These are phyloP conservation scores for Platalea minor DNA, from an alignment of 2,797 vertebrate genomes.

Conservation along the genomic window DNA sequence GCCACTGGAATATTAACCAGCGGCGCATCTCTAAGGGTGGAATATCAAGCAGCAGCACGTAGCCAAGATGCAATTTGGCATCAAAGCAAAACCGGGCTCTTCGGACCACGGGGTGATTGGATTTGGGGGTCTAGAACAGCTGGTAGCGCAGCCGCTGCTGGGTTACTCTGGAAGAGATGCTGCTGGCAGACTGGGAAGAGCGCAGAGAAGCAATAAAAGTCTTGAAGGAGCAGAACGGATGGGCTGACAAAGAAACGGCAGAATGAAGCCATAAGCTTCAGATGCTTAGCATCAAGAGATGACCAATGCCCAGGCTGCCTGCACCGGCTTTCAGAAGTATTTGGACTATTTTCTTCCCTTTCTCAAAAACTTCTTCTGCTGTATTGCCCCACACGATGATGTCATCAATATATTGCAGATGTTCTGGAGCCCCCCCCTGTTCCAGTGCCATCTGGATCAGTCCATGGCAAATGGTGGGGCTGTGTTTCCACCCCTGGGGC, in stretches of 20 bases:
- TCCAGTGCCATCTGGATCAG: too few species aligned
- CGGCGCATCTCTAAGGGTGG: background rate
- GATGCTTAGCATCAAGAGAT: background rate
- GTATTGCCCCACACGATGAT: too few species aligned
- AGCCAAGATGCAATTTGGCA: fast-evolving
- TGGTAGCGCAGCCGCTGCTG: fast-evolving
- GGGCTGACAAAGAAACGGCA: background rate
- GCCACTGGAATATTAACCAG: background rate
- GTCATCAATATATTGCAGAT: too few species aligned
- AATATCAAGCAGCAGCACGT: background rate
- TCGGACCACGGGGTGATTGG: fast-evolving
- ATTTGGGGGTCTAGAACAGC: background rate
- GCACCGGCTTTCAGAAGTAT: background rate
- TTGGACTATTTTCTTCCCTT: too few species aligned
- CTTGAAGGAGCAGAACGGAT: background rate
- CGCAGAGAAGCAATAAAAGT: background rate
- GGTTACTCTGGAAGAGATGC: background rate
- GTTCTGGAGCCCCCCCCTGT: too few species aligned
- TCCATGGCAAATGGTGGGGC: too few species aligned
- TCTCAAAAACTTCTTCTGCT: too few species aligned
- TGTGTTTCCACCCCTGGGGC: too few species aligned
- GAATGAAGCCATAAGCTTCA: background rate
- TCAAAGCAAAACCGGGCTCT: background rate
- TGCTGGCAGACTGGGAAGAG: background rate
- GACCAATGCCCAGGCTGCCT: background rate